These are phyloP conservation scores for Eulemur albifrons DNA, from an alignment of 2,797 vertebrate species.

Conservation along the genomic window DNA sequence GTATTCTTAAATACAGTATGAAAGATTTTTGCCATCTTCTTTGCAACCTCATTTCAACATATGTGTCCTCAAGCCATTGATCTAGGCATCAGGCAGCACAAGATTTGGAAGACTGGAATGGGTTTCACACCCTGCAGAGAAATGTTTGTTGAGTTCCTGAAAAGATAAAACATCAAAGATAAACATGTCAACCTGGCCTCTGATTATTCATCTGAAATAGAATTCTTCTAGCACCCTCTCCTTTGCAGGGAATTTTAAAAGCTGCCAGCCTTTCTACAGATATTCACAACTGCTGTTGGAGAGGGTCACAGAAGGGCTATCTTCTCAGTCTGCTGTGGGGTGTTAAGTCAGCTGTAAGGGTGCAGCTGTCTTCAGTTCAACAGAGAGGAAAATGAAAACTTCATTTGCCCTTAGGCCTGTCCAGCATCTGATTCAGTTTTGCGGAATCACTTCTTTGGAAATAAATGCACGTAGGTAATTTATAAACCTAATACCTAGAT, in stretches of 20 bases:
- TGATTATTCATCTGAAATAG: constrained; percentile 5
- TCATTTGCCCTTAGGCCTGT: constrained; percentile 29
- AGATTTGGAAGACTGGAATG: neutral
- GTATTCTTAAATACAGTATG: neutral
- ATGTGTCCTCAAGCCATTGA: neutral
- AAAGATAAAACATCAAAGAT: neutral
- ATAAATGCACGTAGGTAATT: neutral
- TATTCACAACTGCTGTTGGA: neutral
- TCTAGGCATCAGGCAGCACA: neutral
- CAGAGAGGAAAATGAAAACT: constrained; percentile 46
- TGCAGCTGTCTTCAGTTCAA: neutral
- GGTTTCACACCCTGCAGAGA: neutral
- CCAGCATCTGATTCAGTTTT: neutral
- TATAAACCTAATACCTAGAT: neutral
- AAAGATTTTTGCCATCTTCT: neutral
- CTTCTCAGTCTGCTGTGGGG: neutral
- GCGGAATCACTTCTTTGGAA: neutral
- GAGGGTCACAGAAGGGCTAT: neutral
- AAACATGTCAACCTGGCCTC: neutral
- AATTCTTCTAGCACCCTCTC: neutral
- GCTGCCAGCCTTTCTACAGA: neutral
- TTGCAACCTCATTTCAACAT: neutral
- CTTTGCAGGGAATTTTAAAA: neutral
- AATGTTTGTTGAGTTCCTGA: neutral
- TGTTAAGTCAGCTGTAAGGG: neutral